Percentiles rank a stretch among this genome's conserved stretches.
Evolutionary conservation across 2,797 vertebrate species (phyloP).

Genomic region (Mionectes olivaceus): DNA sequence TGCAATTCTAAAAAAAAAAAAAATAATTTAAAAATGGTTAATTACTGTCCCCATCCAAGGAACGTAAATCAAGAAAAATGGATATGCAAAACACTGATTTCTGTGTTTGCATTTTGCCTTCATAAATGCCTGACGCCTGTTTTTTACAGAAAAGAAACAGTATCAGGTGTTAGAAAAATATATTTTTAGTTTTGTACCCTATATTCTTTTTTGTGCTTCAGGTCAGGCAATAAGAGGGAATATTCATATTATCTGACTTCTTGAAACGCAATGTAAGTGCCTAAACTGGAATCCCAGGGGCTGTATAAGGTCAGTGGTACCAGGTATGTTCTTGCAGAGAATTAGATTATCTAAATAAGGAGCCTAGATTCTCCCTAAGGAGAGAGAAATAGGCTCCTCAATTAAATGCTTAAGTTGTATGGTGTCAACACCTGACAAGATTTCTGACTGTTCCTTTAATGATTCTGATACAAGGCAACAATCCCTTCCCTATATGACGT

Average conservation of each 20-base stretch:
- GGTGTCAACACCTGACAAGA: not conserved
- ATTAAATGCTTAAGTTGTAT: conserved; percentile 26
- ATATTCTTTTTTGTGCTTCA: not conserved
- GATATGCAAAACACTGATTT: not conserved
- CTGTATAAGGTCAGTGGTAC: not conserved
- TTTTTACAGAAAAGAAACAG: not conserved
- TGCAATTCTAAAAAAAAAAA: not conserved
- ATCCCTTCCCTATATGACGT: not conserved
- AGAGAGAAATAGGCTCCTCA: not conserved
- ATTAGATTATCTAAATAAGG: conserved; percentile 54
- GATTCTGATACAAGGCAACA: not conserved
- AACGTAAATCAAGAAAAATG: not conserved
- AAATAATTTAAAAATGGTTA: not conserved
- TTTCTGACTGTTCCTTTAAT: not conserved
- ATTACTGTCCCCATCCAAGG: not conserved
- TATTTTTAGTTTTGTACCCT: not conserved
- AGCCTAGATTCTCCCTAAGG: conserved; percentile 21
- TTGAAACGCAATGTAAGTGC: not conserved
- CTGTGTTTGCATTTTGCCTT: rapidly evolving
- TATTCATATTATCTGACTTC: not conserved
- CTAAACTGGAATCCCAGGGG: not conserved
- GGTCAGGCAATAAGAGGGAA: not conserved
- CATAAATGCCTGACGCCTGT: not conserved
- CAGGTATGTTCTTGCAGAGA: conserved; percentile 4
- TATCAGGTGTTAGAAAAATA: not conserved